Percentiles rank a stretch among this genome's conserved stretches.
Evolutionary conservation across 1,140 invertebrate genomes (phyloP).

Genomic region (Hyposmocoma kahamanoa): DNA sequence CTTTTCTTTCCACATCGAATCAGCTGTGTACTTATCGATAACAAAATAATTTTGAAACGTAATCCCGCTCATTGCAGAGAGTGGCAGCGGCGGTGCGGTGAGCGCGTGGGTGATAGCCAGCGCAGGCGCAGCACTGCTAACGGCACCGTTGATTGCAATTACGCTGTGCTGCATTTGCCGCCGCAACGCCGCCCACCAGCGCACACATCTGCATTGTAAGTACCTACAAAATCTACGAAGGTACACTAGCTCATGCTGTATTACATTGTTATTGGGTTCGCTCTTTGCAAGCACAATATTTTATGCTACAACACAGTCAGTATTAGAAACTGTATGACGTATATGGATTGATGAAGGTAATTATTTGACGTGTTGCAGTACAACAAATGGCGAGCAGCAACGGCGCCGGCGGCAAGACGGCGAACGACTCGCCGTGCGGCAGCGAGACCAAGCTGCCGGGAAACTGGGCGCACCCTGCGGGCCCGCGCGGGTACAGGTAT

Average conservation of each 20-base stretch:
- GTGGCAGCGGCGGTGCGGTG: conserved; percentile 81
- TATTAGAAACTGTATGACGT: too few species aligned
- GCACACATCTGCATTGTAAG: conserved; percentile 73
- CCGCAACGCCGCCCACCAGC: conserved; percentile 70
- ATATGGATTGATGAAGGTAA: too few species aligned
- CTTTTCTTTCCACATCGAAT: too few species aligned
- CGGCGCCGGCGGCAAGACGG: conserved; percentile 76
- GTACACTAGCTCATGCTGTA: too few species aligned
- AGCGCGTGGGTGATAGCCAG: conserved; percentile 84
- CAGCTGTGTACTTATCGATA: too few species aligned
- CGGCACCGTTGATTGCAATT: conserved; percentile 79
- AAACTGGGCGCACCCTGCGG: conserved; percentile 96
- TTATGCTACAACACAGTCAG: too few species aligned
- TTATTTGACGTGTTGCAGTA: conserved; percentile 79
- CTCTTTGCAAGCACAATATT: too few species aligned
- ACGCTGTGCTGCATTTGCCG: conserved; percentile 84
- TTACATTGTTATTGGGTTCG: too few species aligned
- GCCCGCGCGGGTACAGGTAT: conserved; percentile 81
- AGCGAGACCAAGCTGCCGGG: conserved; percentile 80
- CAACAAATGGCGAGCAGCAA: conserved; percentile 89
- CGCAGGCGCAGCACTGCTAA: conserved; percentile 79
- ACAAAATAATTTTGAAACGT: too few species aligned
- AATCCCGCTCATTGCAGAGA: conserved; percentile 79
- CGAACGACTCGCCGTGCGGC: conserved; percentile 70
- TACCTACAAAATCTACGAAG: too few species aligned